phyloP scores from a whole-genome alignment of 2,888 invertebrate genomes.

The Drosophila ustulata region DNA sequence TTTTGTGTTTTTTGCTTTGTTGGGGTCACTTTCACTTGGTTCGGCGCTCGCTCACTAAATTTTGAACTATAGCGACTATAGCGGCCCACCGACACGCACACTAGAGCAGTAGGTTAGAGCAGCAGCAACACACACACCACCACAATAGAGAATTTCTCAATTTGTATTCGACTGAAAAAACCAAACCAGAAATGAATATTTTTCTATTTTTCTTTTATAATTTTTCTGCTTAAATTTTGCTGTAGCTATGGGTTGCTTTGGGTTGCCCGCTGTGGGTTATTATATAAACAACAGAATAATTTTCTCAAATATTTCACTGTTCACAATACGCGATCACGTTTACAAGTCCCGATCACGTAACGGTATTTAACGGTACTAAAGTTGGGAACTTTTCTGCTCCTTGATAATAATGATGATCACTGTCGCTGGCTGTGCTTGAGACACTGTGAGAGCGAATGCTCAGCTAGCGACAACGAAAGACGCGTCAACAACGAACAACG shows the following conservation, averaged over 20 bases:
- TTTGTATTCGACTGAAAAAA: slow-evolving; percentile 71
- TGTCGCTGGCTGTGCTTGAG: slow-evolving; percentile 60
- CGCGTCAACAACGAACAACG: slow-evolving; percentile 65
- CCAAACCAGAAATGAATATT: slow-evolving; percentile 65
- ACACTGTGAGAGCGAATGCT: slow-evolving; percentile 64
- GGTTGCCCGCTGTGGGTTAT: slow-evolving; percentile 55
- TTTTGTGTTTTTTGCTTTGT: slow-evolving; percentile 28
- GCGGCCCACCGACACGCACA: slow-evolving; percentile 69
- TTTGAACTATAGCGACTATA: slow-evolving; percentile 63
- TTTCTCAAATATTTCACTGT: slow-evolving; percentile 38
- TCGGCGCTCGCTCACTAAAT: slow-evolving; percentile 64
- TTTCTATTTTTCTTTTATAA: slow-evolving; percentile 38
- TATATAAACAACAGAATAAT: slow-evolving; percentile 68
- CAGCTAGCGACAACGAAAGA: slow-evolving; percentile 66
- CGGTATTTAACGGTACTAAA: neutral
- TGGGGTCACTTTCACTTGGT: slow-evolving; percentile 71
- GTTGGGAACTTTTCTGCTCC: slow-evolving; percentile 35
- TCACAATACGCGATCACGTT: slow-evolving; percentile 40
- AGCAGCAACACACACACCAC: slow-evolving; percentile 26
- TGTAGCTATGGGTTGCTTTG: slow-evolving; percentile 20
- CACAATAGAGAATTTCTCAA: slow-evolving; percentile 57
- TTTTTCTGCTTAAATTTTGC: slow-evolving; percentile 17
- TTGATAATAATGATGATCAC: slow-evolving; percentile 53
- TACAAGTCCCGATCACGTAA: slow-evolving; percentile 22
- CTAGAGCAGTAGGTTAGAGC: slow-evolving; percentile 49